These are phyloP conservation scores for Girardinichthys multiradiatus DNA, from an alignment of 2,113 vertebrate genomes.

Conservation along the genomic window DNA sequence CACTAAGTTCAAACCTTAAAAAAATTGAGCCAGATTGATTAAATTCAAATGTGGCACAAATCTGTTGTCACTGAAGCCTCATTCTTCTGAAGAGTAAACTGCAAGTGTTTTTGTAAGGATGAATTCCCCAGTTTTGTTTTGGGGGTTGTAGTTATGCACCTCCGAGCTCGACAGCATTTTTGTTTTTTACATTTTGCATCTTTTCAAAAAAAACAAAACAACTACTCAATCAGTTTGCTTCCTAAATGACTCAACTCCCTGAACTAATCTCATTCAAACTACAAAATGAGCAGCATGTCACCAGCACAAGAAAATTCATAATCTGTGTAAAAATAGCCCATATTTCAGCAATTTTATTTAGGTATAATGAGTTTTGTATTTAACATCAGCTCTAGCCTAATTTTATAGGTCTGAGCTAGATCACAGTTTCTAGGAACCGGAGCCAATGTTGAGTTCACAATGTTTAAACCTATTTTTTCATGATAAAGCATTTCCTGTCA, in stretches of 20 bases:
- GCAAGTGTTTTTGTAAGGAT: no score
- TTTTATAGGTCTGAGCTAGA: neutral
- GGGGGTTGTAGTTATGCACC: neutral
- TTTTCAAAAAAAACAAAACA: slow-evolving; percentile 34
- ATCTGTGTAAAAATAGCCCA: neutral
- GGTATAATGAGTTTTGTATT: neutral
- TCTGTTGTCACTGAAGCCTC: no score
- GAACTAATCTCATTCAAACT: slow-evolving; percentile 6
- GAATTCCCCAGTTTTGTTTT: neutral
- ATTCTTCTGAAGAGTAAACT: no score
- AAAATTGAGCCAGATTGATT: no score
- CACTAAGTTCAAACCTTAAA: no score
- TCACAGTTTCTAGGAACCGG: no score
- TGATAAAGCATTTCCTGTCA: no score
- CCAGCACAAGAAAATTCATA: neutral
- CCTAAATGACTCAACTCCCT: slow-evolving; percentile 29
- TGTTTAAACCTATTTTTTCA: no score
- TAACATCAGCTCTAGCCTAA: neutral
- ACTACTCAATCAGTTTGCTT: neutral
- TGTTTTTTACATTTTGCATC: slow-evolving; percentile 5
- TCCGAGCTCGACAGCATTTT: slow-evolving; percentile 21
- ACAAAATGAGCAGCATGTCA: neutral
- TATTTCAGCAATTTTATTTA: neutral
- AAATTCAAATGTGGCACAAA: no score
- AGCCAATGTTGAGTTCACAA: no score